A percentile compares a stretch with the other conserved stretches of the same genome.
Conservation (phyloP, 2,888 invertebrate species). For the Chymomyza procnemis region DNA sequence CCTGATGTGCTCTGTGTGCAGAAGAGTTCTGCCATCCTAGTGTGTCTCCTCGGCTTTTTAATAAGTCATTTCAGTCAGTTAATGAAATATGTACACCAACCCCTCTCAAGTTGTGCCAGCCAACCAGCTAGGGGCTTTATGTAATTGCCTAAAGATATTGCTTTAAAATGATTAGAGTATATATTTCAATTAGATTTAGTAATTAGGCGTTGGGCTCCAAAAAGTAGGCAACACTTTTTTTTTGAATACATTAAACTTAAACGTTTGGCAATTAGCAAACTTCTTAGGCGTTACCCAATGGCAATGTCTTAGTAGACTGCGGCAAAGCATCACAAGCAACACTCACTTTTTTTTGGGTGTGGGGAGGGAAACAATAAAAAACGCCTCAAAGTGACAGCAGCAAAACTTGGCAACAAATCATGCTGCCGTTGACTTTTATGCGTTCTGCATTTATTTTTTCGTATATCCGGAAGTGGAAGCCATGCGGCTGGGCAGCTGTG, state of each 20-base stretch:
- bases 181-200: neutral
- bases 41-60: neutral
- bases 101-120: neutral
- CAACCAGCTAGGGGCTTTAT: neutral
- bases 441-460: neutral
- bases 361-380: neutral
- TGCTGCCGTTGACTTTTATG: neutral
- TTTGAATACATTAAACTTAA: neutral
- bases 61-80: neutral
- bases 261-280: neutral
- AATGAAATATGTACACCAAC: neutral
- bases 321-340: too few species aligned
- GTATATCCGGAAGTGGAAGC: too few species aligned
- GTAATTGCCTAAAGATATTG: neutral
- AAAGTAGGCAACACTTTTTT: neutral
- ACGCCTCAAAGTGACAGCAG: neutral
- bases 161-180: neutral
- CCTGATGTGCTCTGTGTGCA: constrained; percentile 14
- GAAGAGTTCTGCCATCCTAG: constrained; percentile 64
- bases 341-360: too few species aligned
- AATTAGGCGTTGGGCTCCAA: neutral
- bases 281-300: neutral
- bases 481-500: neutral
- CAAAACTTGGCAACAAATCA: neutral
- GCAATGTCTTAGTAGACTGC: too few species aligned